Evolutionary conservation across 1,140 invertebrate species (phyloP).

Genomic region (Bilobella aurantiaca): DNA sequence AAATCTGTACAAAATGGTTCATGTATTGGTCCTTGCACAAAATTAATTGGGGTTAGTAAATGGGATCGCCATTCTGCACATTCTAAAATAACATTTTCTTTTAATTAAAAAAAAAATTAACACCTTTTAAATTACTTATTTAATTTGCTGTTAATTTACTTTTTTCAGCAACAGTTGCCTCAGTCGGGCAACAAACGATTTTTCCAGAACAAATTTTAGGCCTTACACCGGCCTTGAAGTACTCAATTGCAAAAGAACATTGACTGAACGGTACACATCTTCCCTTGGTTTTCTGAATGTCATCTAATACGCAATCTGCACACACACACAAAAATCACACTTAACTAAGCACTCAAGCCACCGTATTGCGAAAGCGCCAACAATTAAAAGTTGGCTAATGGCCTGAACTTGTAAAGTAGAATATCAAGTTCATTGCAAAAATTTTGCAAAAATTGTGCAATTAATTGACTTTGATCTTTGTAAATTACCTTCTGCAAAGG

Average conservation of each 20-base stretch:
- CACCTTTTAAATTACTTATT: neutral
- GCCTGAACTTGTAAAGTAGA: too few relatives aligned
- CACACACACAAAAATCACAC: too few relatives aligned
- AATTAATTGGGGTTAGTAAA: constrained; percentile 15
- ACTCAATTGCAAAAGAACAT: constrained; percentile 14
- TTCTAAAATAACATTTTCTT: constrained; percentile 17
- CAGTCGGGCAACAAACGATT: constrained; percentile 27
- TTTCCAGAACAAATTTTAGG: constrained; percentile 20
- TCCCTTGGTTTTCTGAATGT: constrained; percentile 20
- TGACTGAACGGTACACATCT: constrained; percentile 14
- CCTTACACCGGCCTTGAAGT: constrained; percentile 8
- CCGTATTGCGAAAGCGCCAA: too few relatives aligned
- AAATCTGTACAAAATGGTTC: constrained; percentile 12
- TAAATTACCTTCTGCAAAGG: too few relatives aligned
- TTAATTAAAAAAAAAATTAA: constrained; percentile 8
- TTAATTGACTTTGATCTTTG: too few relatives aligned
- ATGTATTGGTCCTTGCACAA: neutral
- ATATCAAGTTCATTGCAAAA: too few relatives aligned
- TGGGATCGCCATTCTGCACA: constrained; percentile 22
- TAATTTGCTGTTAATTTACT: constrained; percentile 22
- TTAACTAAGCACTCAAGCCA: too few relatives aligned
- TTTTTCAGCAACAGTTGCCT: constrained; percentile 16
- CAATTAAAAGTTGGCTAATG: too few relatives aligned
- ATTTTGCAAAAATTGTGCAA: too few relatives aligned
- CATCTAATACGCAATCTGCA: constrained; percentile 17